These are phyloP conservation scores for Clarias macrocephalus DNA, from an alignment of 2,113 vertebrate species.

Conservation along the genomic window DNA sequence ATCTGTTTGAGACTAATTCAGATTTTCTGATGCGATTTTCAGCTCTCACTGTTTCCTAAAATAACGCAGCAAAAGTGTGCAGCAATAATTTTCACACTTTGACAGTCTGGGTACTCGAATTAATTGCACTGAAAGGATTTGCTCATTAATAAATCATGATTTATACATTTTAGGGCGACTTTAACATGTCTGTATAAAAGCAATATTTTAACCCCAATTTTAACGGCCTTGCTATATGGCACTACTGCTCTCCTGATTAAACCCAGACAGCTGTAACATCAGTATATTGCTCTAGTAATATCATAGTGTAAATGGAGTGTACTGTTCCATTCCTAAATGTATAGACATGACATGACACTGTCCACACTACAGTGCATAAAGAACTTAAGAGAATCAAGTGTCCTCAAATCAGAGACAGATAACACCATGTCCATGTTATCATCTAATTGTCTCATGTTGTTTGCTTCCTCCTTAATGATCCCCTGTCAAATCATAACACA, in stretches of 20 bases:
- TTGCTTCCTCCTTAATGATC: slow-evolving; percentile 1
- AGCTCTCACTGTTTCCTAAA: not conserved
- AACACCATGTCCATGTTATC: slow-evolving; percentile 35
- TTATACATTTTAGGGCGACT: not conserved
- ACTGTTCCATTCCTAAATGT: not conserved
- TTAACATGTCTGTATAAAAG: not conserved
- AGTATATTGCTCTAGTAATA: not conserved
- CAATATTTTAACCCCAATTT: not conserved
- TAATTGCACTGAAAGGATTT: slow-evolving; percentile 6
- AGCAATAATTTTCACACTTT: not conserved
- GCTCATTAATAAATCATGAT: slow-evolving; percentile 4
- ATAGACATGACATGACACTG: not conserved
- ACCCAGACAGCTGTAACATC: not conserved
- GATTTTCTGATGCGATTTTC: not conserved
- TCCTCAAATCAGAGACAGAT: slow-evolving; percentile 21
- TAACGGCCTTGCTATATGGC: not conserved
- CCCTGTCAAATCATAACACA: not conserved
- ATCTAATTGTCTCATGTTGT: slow-evolving; percentile 21
- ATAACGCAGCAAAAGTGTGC: not conserved
- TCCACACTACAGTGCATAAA: not conserved
- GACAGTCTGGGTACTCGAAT: not conserved
- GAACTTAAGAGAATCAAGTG: not conserved
- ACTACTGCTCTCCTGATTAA: not conserved
- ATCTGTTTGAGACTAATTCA: not conserved
- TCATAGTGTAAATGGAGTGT: not conserved